A percentile compares a stretch with the other conserved stretches of the same genome.
Conservation (phyloP, 1,140 invertebrate genomes). For the Panulirus ornatus region DNA sequence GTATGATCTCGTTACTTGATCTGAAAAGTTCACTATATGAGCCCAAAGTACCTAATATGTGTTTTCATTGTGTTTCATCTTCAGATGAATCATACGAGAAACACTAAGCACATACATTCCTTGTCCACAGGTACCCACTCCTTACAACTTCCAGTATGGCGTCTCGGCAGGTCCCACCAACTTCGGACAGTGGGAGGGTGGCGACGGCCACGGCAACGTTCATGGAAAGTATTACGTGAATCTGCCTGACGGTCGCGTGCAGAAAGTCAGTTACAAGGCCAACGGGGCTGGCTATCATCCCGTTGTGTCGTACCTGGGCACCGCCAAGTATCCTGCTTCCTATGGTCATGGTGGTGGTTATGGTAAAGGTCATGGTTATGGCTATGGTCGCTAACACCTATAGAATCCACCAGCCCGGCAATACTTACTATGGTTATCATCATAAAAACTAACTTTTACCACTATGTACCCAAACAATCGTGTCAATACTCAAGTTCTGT, state of each 20-base stretch:
- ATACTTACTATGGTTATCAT: neutral
- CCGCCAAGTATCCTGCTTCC: conserved; percentile 58
- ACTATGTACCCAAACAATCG: too few species aligned
- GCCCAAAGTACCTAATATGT: too few species aligned
- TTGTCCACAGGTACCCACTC: conserved; percentile 58
- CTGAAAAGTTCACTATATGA: too few species aligned
- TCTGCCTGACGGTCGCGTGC: conserved; percentile 74
- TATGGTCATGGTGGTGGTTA: neutral
- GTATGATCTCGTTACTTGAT: too few species aligned
- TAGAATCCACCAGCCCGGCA: neutral
- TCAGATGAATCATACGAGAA: too few species aligned
- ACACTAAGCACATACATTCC: too few species aligned
- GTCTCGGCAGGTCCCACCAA: conserved; percentile 72
- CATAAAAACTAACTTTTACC: too few species aligned
- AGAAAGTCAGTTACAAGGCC: conserved; percentile 74
- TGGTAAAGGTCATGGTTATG: neutral
- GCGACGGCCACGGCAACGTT: conserved; percentile 70
- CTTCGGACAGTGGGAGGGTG: conserved; percentile 71
- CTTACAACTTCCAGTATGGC: conserved; percentile 74
- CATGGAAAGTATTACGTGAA: too few species aligned
- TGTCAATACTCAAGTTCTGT: too few species aligned
- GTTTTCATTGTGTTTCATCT: too few species aligned
- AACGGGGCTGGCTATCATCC: conserved; percentile 68
- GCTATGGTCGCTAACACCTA: too few species aligned
- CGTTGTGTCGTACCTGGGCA: conserved; percentile 69